Evolutionary conservation across 2,113 vertebrate genomes (phyloP).

Genomic region (Motacilla alba): DNA sequence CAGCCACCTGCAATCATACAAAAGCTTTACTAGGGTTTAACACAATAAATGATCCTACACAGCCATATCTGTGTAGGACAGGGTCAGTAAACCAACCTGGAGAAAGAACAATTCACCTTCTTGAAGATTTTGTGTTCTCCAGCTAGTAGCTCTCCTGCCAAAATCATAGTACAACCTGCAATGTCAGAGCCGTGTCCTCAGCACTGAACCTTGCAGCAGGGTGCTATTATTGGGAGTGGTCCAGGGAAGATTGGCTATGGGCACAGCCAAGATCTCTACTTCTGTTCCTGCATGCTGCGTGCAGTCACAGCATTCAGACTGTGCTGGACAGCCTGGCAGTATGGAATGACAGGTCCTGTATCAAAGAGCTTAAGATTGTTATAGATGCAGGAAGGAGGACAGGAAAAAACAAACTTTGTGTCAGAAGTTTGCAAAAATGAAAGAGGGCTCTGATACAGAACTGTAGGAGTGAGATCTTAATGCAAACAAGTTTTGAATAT

Average conservation of each 20-base stretch:
- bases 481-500: not conserved
- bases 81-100: not conserved
- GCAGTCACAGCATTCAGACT: not conserved
- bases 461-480: not conserved
- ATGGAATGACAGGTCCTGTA: not conserved
- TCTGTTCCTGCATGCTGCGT: not conserved
- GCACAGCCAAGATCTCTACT: not conserved
- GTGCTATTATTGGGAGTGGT: not conserved
- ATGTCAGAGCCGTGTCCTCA: not conserved
- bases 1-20: not conserved
- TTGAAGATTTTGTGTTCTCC: not conserved
- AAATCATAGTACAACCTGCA: not conserved
- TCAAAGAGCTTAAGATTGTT: not conserved
- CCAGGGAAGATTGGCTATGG: not conserved
- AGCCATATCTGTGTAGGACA: not conserved
- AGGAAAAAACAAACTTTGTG: not conserved
- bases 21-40: not conserved
- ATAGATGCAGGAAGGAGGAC: not conserved
- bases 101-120: not conserved
- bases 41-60: fast-evolving
- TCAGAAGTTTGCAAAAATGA: not conserved
- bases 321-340: not conserved
- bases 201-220: not conserved
- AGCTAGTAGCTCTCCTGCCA: not conserved
- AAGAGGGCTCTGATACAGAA: not conserved